Evolutionary conservation across 2,888 invertebrate genomes (phyloP).

Genomic region (Drosophila algonquin): DNA sequence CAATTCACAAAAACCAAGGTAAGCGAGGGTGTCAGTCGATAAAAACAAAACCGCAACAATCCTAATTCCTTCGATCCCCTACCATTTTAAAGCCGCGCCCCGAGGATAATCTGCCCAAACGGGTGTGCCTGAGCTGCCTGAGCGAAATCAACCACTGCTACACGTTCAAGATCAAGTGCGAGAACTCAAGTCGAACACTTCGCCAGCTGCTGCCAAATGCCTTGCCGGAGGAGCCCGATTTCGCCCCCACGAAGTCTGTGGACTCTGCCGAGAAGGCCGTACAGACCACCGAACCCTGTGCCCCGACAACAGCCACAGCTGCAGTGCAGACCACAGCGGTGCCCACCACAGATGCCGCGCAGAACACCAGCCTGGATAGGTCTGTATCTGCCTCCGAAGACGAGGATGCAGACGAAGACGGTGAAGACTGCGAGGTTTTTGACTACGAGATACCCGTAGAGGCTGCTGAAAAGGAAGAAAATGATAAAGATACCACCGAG

Average conservation of each 20-base stretch:
- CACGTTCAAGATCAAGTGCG: slow-evolving; percentile 83
- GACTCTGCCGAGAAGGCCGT: slow-evolving; percentile 39
- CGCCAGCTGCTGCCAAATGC: slow-evolving; percentile 79
- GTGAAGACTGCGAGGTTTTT: slow-evolving; percentile 32
- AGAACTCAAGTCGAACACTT: slow-evolving; percentile 81
- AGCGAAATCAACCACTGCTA: slow-evolving; percentile 83
- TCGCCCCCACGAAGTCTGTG: slow-evolving; percentile 10
- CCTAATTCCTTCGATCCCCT: neutral
- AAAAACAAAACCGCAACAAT: neutral
- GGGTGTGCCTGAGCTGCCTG: slow-evolving; percentile 82
- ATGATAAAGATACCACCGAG: slow-evolving; percentile 49
- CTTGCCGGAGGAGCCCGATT: slow-evolving; percentile 56
- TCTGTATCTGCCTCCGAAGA: neutral
- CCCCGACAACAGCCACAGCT: slow-evolving; percentile 22
- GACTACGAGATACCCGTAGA: slow-evolving; percentile 66
- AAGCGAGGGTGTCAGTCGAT: slow-evolving; percentile 3
- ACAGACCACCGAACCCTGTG: slow-evolving; percentile 40
- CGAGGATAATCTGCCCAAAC: slow-evolving; percentile 82
- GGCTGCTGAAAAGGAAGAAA: slow-evolving; percentile 49
- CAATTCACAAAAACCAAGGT: slow-evolving; percentile 76
- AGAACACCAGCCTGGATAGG: slow-evolving; percentile 26
- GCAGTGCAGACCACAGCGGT: slow-evolving; percentile 59
- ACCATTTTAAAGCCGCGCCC: slow-evolving; percentile 68
- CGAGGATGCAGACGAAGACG: slow-evolving; percentile 16
- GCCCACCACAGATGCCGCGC: slow-evolving; percentile 25